phyloP scores from a whole-genome alignment of 2,888 invertebrate genomes.

The Peribatodes rhomboidaria region DNA sequence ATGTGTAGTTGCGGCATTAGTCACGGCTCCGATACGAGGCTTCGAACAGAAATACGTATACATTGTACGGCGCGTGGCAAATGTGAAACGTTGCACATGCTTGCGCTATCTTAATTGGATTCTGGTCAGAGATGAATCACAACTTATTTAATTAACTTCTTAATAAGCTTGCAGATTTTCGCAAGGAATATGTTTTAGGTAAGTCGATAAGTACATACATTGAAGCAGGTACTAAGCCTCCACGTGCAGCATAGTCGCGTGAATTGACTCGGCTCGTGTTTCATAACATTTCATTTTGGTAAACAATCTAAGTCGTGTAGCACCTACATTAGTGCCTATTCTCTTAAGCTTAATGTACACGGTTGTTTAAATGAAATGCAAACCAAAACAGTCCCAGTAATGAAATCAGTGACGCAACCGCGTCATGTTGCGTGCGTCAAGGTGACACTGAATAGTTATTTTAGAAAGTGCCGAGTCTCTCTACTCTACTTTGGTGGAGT shows the following conservation, averaged over 20 bases:
- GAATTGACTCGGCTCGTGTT: conserved; percentile 46
- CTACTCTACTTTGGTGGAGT: conserved; percentile 67
- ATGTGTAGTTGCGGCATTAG: conserved; percentile 34
- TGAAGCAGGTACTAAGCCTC: background rate
- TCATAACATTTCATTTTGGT: conserved; percentile 48
- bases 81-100: conserved; percentile 3
- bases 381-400: conserved; percentile 55
- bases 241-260: conserved; percentile 50
- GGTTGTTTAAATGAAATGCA: conserved; percentile 29
- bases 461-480: conserved; percentile 80
- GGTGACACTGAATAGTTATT: conserved; percentile 81
- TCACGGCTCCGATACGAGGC: conserved; percentile 33
- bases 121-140: conserved; percentile 9
- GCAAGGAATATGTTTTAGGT: background rate
- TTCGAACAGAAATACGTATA: conserved; percentile 14
- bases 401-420: conserved; percentile 71
- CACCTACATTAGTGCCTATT: conserved; percentile 12
- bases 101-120: background rate
- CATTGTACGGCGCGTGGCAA: background rate
- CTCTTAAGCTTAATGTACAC: conserved; percentile 14
- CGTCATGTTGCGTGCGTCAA: conserved; percentile 74
- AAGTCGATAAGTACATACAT: background rate
- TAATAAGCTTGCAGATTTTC: background rate
- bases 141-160: background rate
- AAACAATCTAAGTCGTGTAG: conserved; percentile 34